Conservation (phyloP, 2,113 vertebrate species). For the Axis porcinus region DNA sequence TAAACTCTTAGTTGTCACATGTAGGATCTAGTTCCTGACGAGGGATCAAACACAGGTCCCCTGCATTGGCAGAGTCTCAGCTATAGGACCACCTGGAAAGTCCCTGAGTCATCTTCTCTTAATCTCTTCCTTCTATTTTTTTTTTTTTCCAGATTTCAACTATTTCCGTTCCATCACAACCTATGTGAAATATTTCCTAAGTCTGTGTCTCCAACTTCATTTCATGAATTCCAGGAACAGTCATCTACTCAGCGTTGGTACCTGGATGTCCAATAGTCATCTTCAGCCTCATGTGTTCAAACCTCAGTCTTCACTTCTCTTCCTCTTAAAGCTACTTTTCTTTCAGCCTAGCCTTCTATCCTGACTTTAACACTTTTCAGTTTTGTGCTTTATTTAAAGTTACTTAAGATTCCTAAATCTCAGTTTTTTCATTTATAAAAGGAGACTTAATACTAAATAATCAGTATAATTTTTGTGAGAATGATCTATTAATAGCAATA, state of each 20-base stretch:
- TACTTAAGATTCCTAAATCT: neutral
- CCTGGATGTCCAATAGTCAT: neutral
- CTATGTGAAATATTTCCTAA: neutral
- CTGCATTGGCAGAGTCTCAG: neutral
- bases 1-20: neutral
- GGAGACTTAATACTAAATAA: neutral
- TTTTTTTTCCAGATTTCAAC: neutral
- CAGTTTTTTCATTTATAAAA: slow-evolving; percentile 15
- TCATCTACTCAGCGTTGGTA: neutral
- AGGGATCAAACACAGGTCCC: neutral
- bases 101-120: neutral
- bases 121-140: neutral
- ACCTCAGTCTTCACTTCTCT: neutral
- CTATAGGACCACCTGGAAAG: neutral
- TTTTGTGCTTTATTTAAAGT: neutral
- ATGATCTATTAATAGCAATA: neutral
- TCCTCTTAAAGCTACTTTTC: neutral
- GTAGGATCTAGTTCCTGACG: neutral
- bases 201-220: neutral
- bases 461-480: neutral
- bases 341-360: neutral
- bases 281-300: neutral
- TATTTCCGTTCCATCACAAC: neutral
- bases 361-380: neutral
- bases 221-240: neutral